These are phyloP conservation scores for Acrobasis repandana DNA, from an alignment of 2,888 invertebrate species.

Conservation along the genomic window DNA sequence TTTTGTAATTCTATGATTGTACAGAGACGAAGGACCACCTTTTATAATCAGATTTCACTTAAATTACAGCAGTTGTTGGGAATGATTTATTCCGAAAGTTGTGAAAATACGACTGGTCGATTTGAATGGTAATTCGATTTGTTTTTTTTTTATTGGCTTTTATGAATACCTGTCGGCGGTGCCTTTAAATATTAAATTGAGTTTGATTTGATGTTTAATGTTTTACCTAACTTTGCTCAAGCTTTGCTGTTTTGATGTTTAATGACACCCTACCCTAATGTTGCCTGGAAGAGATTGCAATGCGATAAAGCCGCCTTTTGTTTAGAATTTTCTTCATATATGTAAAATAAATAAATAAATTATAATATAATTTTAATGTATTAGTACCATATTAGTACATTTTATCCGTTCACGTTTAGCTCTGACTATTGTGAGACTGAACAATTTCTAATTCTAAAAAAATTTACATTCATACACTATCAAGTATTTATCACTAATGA, in stretches of 20 bases:
- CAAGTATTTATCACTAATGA: no score
- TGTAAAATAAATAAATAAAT: no score
- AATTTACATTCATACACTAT: no score
- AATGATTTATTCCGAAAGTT: slow-evolving; percentile 63
- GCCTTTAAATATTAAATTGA: neutral
- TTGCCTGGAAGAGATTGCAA: no score
- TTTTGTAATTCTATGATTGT: slow-evolving; percentile 30
- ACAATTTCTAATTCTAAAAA: no score
- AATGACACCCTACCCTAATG: no score
- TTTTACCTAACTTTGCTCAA: neutral
- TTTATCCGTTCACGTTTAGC: no score
- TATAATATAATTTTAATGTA: no score
- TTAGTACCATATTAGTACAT: no score
- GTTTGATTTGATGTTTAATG: neutral
- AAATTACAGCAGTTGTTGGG: slow-evolving; percentile 62
- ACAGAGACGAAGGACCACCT: slow-evolving; percentile 35
- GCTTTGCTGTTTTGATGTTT: neutral
- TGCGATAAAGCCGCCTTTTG: no score
- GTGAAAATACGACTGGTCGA: slow-evolving; percentile 46
- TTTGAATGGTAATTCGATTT: slow-evolving; percentile 30
- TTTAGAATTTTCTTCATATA: no score
- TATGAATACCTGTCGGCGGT: slow-evolving; percentile 4
- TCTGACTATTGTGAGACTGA: no score
- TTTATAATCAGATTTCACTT: slow-evolving; percentile 67
- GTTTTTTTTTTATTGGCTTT: slow-evolving; percentile 17